phyloP scores from a whole-genome alignment of 2,888 invertebrate genomes.

The Cryptocephalus primarius region DNA sequence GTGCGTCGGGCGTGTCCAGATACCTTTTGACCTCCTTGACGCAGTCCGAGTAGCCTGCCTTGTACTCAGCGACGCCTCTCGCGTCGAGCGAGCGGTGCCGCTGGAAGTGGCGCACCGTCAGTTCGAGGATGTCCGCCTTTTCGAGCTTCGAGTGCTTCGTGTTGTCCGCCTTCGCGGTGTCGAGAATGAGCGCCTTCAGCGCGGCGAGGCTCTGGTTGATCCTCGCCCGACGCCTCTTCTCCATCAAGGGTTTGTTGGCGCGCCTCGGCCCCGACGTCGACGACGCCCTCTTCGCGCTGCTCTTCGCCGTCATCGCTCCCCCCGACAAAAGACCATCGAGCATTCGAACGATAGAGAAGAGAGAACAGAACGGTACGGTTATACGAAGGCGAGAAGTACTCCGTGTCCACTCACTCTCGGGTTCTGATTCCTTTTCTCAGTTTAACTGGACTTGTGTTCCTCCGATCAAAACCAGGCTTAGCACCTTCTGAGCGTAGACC shows the following conservation, averaged over 20 bases:
- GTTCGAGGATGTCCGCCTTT: constrained; percentile 75
- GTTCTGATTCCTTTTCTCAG: no score
- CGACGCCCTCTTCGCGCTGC: constrained; percentile 21
- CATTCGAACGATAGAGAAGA: no score
- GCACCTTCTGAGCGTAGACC: no score
- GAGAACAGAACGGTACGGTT: no score
- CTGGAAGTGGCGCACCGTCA: constrained; percentile 73
- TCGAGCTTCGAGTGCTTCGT: constrained; percentile 74
- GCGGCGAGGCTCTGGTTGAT: constrained; percentile 66
- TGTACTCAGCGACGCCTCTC: constrained; percentile 51
- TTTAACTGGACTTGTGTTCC: no score
- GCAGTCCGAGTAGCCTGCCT: constrained; percentile 56
- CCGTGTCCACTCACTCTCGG: no score
- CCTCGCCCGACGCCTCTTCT: constrained; percentile 60
- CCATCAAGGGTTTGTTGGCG: constrained; percentile 71
- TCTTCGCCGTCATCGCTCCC: constrained; percentile 32
- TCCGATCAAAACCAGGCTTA: no score
- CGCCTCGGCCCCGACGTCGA: constrained; percentile 38
- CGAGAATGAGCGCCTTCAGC: constrained; percentile 59
- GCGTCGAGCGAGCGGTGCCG: constrained; percentile 57
- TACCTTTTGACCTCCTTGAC: constrained; percentile 50
- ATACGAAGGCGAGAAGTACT: no score
- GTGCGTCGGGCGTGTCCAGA: constrained; percentile 49
- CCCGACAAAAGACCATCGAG: no score
- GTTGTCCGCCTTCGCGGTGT: constrained; percentile 55